Conservation (phyloP, 1,140 invertebrate genomes). For the Drosophila truncata region DNA sequence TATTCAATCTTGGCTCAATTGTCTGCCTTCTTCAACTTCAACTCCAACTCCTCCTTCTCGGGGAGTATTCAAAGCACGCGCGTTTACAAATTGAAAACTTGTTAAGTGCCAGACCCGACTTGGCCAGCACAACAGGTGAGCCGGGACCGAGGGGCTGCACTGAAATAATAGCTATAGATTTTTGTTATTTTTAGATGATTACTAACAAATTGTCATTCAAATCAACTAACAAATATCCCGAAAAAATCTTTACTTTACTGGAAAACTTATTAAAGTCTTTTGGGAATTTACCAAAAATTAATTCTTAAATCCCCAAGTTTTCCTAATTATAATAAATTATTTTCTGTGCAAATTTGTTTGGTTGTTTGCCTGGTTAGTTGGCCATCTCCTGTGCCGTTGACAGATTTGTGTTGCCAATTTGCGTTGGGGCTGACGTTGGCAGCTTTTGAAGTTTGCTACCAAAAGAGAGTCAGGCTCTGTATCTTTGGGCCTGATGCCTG, state of each 20-base stretch:
- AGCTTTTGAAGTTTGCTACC: conserved; percentile 45
- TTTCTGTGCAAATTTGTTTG: conserved; percentile 6
- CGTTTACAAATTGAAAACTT: conserved; percentile 83
- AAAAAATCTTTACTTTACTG: no score
- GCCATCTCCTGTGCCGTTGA: conserved; percentile 52
- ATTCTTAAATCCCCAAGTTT: not conserved
- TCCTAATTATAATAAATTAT: no score
- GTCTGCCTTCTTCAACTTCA: conserved; percentile 44
- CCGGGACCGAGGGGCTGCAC: conserved; percentile 12
- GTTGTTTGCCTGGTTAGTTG: conserved; percentile 30
- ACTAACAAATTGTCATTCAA: no score
- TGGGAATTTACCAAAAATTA: not conserved
- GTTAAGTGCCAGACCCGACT: conserved; percentile 64
- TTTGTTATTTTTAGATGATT: no score
- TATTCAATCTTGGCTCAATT: conserved; percentile 58
- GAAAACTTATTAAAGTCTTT: not conserved
- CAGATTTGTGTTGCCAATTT: conserved; percentile 80
- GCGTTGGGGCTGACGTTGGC: conserved; percentile 42
- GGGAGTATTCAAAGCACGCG: conserved; percentile 80
- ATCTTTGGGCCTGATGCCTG: conserved; percentile 67
- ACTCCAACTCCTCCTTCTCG: conserved; percentile 29
- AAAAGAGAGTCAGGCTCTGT: conserved; percentile 21
- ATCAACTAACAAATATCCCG: no score
- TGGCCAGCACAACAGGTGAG: conserved; percentile 67
- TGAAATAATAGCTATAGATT: conserved; percentile 6